A percentile compares a stretch with the other conserved stretches of the same genome.
Conservation (phyloP, 2,797 vertebrate species). For the Scyliorhinus canicula region DNA sequence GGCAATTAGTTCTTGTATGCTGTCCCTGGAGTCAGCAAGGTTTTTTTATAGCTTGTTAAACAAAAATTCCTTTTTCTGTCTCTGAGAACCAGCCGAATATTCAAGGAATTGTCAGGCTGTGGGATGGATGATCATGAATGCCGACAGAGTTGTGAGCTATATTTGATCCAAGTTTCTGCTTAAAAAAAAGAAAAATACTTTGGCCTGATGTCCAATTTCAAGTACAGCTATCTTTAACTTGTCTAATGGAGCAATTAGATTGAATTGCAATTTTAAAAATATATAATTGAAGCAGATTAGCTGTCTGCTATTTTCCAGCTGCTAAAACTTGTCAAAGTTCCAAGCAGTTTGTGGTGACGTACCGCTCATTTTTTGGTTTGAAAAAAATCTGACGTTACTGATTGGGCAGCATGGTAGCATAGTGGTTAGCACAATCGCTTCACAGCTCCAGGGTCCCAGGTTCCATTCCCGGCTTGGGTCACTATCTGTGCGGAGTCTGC, state of each 20-base stretch:
- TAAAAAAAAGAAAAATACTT: not conserved
- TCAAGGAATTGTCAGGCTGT: not conserved
- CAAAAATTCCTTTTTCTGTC: not conserved
- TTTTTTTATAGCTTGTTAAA: not conserved
- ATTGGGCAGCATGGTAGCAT: no score
- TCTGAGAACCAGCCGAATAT: not conserved
- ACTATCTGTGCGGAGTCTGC: no score
- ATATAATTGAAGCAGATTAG: not conserved
- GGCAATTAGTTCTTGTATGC: not conserved
- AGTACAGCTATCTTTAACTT: conserved; percentile 20
- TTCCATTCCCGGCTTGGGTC: no score
- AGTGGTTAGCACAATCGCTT: no score
- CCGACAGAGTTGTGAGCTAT: not conserved
- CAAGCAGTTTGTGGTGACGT: not conserved
- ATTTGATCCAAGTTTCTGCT: not conserved
- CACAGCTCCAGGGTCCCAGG: no score
- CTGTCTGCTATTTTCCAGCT: conserved; percentile 22
- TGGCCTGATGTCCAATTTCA: not conserved
- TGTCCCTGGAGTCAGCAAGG: not conserved
- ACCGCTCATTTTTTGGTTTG: not conserved
- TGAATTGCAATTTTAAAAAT: not conserved
- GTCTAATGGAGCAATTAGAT: not conserved
- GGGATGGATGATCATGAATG: not conserved
- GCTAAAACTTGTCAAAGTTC: conserved; percentile 1
- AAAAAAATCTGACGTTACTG: not conserved